Evolutionary conservation across 2,797 vertebrate genomes (phyloP).

Genomic region (Rhodeus uyekii): DNA sequence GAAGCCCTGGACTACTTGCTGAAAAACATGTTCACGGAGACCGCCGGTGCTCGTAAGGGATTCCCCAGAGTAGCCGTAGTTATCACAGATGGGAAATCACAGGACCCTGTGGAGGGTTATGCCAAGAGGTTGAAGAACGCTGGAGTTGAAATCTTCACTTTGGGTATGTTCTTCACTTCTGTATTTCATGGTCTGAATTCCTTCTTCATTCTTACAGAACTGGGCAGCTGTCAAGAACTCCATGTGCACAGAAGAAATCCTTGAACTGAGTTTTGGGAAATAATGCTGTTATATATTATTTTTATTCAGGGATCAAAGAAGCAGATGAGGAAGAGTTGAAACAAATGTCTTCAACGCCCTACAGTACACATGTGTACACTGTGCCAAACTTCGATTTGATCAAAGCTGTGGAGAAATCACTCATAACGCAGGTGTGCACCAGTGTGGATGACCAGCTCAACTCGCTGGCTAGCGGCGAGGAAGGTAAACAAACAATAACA

Average conservation of each 20-base stretch:
- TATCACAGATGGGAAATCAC: slow-evolving; percentile 90
- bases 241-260: background rate
- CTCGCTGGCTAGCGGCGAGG: slow-evolving; percentile 87
- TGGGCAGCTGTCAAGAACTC: slow-evolving; percentile 5
- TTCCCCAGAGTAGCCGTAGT: slow-evolving; percentile 93
- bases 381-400: slow-evolving; percentile 86
- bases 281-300: slow-evolving; percentile 13
- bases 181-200: background rate
- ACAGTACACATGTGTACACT: slow-evolving; percentile 81
- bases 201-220: background rate
- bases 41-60: slow-evolving; percentile 82
- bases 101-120: slow-evolving; percentile 84
- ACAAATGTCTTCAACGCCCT: slow-evolving; percentile 86
- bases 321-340: slow-evolving; percentile 89
- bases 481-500: slow-evolving; percentile 78
- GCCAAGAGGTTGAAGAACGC: slow-evolving; percentile 82
- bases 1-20: slow-evolving; percentile 86
- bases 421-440: slow-evolving; percentile 86
- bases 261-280: background rate
- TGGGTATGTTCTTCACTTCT: slow-evolving; percentile 76
- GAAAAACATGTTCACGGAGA: slow-evolving; percentile 82
- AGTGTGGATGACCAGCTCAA: slow-evolving; percentile 88
- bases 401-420: slow-evolving; percentile 82
- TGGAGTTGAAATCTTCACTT: slow-evolving; percentile 93
- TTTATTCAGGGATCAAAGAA: slow-evolving; percentile 83